phyloP scores from a whole-genome alignment of 1,140 invertebrate genomes.

The Neodiprion lecontei region DNA sequence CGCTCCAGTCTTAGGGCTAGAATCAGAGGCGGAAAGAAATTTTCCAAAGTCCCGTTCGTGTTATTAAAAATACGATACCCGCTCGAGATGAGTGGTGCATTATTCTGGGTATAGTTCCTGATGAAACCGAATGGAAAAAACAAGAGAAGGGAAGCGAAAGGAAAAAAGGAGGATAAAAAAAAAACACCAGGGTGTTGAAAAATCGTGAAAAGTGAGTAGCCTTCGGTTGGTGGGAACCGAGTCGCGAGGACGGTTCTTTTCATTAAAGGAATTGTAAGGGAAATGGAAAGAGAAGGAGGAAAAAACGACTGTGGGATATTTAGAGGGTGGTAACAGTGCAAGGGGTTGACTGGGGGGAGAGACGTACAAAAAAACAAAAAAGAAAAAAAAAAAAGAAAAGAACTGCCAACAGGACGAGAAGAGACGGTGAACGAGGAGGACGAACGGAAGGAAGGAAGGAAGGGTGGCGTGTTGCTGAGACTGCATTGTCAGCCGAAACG shows the following conservation, averaged over 20 bases:
- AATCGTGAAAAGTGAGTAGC: background rate
- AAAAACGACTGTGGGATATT: slow-evolving; percentile 2
- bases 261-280: slow-evolving; percentile 28
- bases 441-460: background rate
- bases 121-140: background rate
- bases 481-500: slow-evolving; percentile 32
- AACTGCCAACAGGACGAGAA: background rate
- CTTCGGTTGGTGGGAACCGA: background rate
- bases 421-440: slow-evolving; percentile 10
- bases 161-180: too few relatives aligned
- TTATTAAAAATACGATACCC: too few relatives aligned
- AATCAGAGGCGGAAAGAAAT: too few relatives aligned
- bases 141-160: too few relatives aligned
- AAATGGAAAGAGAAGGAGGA: slow-evolving; percentile 7
- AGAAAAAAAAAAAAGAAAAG: background rate
- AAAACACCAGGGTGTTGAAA: too few relatives aligned
- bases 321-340: background rate
- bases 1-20: too few relatives aligned
- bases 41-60: too few relatives aligned
- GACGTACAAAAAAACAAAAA: background rate
- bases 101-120: background rate
- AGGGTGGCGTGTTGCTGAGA: slow-evolving; percentile 16
- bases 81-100: background rate
- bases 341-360: too few relatives aligned
- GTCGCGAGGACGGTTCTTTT: slow-evolving; percentile 17